These are phyloP conservation scores for Caenorhabditis briggsae DNA, from an alignment of 1,140 invertebrate genomes.

Conservation along the genomic window DNA sequence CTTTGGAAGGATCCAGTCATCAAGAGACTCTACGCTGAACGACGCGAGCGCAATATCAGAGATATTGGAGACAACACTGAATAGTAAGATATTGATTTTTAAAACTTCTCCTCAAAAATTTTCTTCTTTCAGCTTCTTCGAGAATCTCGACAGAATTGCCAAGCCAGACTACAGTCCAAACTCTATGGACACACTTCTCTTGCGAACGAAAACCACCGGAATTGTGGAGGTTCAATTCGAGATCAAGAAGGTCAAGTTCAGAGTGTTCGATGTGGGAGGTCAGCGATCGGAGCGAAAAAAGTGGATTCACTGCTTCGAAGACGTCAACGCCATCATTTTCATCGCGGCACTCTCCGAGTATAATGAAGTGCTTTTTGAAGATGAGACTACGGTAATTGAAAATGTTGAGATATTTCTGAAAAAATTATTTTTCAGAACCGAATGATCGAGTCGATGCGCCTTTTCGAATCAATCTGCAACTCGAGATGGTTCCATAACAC, in stretches of 20 bases:
- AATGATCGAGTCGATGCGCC: slow-evolving; percentile 81
- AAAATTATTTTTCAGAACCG: slow-evolving; percentile 77
- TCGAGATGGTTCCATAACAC: slow-evolving; percentile 80
- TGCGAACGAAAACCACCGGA: slow-evolving; percentile 92
- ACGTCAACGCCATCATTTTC: slow-evolving; percentile 79
- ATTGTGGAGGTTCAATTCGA: slow-evolving; percentile 94
- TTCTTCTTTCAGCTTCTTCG: slow-evolving; percentile 81
- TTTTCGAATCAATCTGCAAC: slow-evolving; percentile 83
- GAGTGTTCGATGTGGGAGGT: slow-evolving; percentile 80
- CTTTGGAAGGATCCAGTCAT: neutral
- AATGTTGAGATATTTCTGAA: neutral
- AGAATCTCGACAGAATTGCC: slow-evolving; percentile 94
- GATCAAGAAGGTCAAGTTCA: slow-evolving; percentile 76
- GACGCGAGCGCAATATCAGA: neutral
- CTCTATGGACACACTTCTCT: slow-evolving; percentile 95
- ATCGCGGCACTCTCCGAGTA: slow-evolving; percentile 78
- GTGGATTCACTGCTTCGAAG: slow-evolving; percentile 81
- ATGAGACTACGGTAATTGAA: slow-evolving; percentile 75
- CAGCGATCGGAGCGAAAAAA: slow-evolving; percentile 80
- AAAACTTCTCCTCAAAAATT: neutral
- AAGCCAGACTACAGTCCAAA: slow-evolving; percentile 91
- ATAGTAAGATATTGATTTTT: slow-evolving; percentile 5
- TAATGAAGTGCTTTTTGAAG: slow-evolving; percentile 78
- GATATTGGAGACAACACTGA: slow-evolving; percentile 38
- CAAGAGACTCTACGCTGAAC: neutral